These are phyloP conservation scores for Cynoglossus semilaevis DNA, from an alignment of 2,113 vertebrate species.

Conservation along the genomic window DNA sequence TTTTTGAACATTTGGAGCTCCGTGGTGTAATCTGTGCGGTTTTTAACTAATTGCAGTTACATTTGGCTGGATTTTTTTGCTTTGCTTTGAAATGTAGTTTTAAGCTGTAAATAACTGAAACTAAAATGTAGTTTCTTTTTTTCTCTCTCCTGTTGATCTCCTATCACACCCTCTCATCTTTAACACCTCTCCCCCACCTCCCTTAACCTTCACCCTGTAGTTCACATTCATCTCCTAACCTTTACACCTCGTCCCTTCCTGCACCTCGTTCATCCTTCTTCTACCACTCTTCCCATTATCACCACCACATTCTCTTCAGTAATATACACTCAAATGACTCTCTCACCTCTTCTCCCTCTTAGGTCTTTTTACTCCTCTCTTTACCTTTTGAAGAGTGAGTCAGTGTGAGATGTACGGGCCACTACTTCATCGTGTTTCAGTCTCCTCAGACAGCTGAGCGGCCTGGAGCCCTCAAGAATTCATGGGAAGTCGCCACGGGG, in stretches of 20 bases:
- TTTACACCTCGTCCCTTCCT: conserved; percentile 31
- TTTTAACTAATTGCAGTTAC: no score
- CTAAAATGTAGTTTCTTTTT: conserved; percentile 19
- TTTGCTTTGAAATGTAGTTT: conserved; percentile 26
- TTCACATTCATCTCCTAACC: conserved; percentile 43
- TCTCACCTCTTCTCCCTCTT: conserved; percentile 20
- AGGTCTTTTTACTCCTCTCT: conserved; percentile 7
- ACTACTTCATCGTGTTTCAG: conserved; percentile 28
- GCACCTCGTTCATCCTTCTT: conserved; percentile 37
- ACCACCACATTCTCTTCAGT: conserved; percentile 13
- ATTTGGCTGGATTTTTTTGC: background rate
- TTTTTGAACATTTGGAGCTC: no score
- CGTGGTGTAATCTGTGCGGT: no score
- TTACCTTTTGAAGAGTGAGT: conserved; percentile 36
- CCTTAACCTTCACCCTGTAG: conserved; percentile 11
- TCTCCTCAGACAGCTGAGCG: conserved; percentile 20
- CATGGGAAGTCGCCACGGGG: background rate
- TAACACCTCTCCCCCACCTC: conserved; percentile 18
- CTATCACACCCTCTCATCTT: conserved; percentile 42
- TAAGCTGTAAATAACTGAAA: no score
- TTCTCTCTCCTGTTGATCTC: conserved; percentile 42
- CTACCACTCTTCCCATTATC: conserved; percentile 43
- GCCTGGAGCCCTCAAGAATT: conserved; percentile 18
- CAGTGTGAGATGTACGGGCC: conserved; percentile 29
- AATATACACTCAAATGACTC: conserved; percentile 52